Evolutionary conservation across 2,797 vertebrate species (phyloP), one percentile per base, ranked within the genome.

Genomic region (Geotrypetes seraphini): DNA sequence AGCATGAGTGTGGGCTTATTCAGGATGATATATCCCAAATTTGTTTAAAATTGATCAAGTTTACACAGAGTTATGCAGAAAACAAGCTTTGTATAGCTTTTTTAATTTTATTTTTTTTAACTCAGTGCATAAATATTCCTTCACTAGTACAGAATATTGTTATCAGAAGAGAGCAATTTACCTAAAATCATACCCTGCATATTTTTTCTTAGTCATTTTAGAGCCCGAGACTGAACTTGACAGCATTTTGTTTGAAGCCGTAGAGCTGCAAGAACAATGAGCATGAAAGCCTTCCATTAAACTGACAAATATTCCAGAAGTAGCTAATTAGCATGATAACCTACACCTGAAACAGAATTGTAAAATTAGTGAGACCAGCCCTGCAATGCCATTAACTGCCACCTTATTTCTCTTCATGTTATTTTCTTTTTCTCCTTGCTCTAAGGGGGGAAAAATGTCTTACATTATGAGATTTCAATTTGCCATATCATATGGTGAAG

Each of bases 401-500:
- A n/a, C n/a, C 71, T 81, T 77, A 68, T 53, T 71, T 74, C 66
- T 77, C 68, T 58, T 83, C 53, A 61, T 47, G 63, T 63, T 59
- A 70, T 69, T 81, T 75, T 58, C 26, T 38, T 15, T 3, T 12
- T 11, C 11, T 20, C 4, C 12, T 22, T 15, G 61, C 43, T 57
- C 68, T 59, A 77, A 61, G 30, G n/a, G n/a, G n/a, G n/a, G 34
- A 65, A n/a, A n/a, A 79, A 65, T 57, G 54, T 70, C 61, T 80
- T 81, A 71, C 75, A 83, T 86, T 74, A 78, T 75, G 67, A 73
- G 60, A 72, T 71, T 61, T 79, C 73, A 69, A 49, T 73, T 77
- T 61, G 39, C 18, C 60, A 60, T 69, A 50, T 78, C 60, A 70
- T 75, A 67, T 58, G 42, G 26, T 72, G 23, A 53, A 64, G 50